Conservation (phyloP, 92 coral and sea anemone genomes). For the Micromussa lordhowensis region DNA sequence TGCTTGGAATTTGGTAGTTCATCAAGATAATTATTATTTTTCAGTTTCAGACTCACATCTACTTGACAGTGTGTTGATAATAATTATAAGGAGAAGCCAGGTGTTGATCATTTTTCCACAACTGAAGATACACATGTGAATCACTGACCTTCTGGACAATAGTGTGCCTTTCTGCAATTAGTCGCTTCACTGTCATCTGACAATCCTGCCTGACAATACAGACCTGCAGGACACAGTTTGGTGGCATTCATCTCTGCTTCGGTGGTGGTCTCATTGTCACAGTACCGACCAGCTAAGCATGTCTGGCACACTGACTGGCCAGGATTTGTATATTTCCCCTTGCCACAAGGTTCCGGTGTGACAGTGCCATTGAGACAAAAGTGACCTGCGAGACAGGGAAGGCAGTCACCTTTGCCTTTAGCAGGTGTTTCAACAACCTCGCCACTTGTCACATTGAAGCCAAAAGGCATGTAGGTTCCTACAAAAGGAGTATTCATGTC, state of each 20-base stretch:
- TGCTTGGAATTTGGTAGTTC: background rate
- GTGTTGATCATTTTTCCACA: background rate
- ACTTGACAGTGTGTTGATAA: background rate
- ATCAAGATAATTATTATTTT: background rate
- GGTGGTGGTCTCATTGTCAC: constrained; percentile 89
- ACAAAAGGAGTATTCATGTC: background rate
- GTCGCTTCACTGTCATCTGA: constrained; percentile 85
- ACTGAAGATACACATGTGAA: background rate
- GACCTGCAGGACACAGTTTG: constrained; percentile 90
- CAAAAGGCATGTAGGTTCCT: constrained; percentile 98
- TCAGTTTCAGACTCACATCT: background rate
- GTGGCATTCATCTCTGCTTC: constrained; percentile 83
- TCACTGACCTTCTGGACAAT: constrained; percentile 90
- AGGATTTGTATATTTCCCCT: constrained; percentile 86
- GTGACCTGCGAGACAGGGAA: constrained; percentile 87
- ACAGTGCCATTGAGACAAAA: constrained; percentile 93
- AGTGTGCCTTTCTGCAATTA: constrained; percentile 82
- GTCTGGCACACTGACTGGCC: constrained; percentile 95
- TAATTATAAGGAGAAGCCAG: background rate
- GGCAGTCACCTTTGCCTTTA: constrained; percentile 84
- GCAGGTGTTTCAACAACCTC: constrained; percentile 78
- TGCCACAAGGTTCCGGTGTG: constrained; percentile 86
- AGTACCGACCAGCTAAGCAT: constrained; percentile 91
- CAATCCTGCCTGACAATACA: constrained; percentile 85
- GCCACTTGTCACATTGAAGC: constrained; percentile 62